phyloP scores from a whole-genome alignment of 2,113 vertebrate species.

The Alosa alosa region DNA sequence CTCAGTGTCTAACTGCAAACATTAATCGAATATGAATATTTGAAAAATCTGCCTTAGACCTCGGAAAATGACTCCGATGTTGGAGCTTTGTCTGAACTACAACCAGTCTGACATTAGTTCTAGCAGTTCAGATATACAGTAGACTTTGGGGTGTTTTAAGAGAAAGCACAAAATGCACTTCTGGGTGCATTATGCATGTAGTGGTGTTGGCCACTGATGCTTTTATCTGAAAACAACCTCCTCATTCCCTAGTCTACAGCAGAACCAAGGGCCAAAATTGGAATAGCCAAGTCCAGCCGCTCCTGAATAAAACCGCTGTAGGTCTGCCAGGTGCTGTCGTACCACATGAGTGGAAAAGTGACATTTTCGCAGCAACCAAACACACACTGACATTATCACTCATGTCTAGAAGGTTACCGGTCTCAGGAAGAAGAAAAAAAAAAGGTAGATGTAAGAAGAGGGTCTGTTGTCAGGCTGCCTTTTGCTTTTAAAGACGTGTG shows the following conservation, averaged over 20 bases:
- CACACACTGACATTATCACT: slow-evolving; percentile 17
- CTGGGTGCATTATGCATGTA: neutral
- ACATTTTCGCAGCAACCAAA: neutral
- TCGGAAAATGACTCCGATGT: neutral
- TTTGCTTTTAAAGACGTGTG: neutral
- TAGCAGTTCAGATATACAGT: neutral
- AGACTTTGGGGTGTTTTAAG: neutral
- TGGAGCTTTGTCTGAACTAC: neutral
- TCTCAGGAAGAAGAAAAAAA: neutral
- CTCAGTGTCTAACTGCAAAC: neutral
- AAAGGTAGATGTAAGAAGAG: neutral
- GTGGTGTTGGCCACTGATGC: neutral
- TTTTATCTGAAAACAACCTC: neutral
- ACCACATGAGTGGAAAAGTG: slow-evolving; percentile 1
- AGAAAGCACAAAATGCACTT: neutral
- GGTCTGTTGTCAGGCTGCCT: neutral
- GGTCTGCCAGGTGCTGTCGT: slow-evolving; percentile 4
- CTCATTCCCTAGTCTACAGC: neutral
- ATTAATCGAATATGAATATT: neutral
- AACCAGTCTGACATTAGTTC: neutral
- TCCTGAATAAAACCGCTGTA: neutral
- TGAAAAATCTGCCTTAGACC: neutral
- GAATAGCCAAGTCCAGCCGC: neutral
- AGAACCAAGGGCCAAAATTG: neutral
- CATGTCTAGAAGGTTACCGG: slow-evolving; percentile 13